These are phyloP conservation scores for Coptotermes formosanus DNA, from an alignment of 1,140 invertebrate genomes.

Conservation along the genomic window DNA sequence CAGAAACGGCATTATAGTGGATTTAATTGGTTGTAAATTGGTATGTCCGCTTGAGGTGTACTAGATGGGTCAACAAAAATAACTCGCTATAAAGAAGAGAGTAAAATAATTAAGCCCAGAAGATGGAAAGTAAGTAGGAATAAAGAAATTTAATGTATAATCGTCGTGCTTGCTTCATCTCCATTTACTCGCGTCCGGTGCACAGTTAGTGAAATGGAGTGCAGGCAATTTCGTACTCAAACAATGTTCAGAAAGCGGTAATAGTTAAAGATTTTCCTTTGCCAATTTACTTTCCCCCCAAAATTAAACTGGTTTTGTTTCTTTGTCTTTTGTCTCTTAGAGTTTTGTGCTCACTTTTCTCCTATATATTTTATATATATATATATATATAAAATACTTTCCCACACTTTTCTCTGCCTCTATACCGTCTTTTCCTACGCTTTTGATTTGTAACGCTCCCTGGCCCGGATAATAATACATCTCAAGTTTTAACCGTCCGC, in stretches of 20 bases:
- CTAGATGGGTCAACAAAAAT: neutral
- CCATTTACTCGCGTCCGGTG: neutral
- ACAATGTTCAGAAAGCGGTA: neutral
- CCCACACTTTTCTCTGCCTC: neutral
- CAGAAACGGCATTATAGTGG: neutral
- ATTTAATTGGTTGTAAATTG: neutral
- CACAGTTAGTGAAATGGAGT: neutral
- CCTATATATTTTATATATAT: neutral
- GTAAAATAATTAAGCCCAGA: neutral
- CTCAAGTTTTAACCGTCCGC: neutral
- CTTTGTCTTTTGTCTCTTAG: neutral
- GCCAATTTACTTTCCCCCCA: neutral
- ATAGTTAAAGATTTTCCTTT: neutral
- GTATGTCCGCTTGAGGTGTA: neutral
- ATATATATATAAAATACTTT: neutral
- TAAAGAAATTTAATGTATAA: neutral
- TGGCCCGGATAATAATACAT: neutral
- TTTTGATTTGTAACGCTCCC: constrained; percentile 16
- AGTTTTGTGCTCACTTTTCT: neutral
- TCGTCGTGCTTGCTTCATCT: neutral
- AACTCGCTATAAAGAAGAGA: neutral
- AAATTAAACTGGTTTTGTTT: neutral
- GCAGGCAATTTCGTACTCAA: neutral
- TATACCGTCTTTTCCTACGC: neutral
- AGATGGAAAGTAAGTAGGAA: neutral